These are phyloP conservation scores for Anadara kagoshimensis DNA, from an alignment of 1,140 invertebrate genomes.

Conservation along the genomic window DNA sequence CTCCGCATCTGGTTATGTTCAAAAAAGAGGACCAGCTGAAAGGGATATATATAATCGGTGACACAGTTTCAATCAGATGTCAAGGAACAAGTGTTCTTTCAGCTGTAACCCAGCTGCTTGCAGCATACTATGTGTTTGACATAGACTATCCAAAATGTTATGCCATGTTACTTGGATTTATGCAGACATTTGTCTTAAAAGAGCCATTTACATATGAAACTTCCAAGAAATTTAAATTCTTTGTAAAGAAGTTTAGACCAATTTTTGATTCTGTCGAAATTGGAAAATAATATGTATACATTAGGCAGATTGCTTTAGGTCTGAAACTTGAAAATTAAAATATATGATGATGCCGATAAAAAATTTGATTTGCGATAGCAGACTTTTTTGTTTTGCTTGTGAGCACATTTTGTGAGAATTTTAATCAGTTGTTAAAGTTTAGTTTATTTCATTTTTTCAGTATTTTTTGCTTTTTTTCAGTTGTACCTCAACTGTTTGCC, in stretches of 20 bases:
- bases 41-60: not conserved
- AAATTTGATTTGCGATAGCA: too few species aligned
- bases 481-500: too few species aligned
- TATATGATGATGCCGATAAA: too few species aligned
- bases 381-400: too few species aligned
- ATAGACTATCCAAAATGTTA: slow-evolving; percentile 17
- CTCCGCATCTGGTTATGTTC: not conserved
- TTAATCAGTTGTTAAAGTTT: too few species aligned
- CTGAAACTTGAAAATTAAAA: too few species aligned
- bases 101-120: not conserved
- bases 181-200: slow-evolving; percentile 5
- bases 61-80: not conserved
- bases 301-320: too few species aligned
- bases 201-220: slow-evolving; percentile 9
- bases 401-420: too few species aligned
- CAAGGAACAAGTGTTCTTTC: not conserved
- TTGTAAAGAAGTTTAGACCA: not conserved
- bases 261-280: not conserved
- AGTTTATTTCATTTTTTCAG: too few species aligned
- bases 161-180: not conserved
- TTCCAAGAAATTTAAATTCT: slow-evolving; percentile 3
- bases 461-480: too few species aligned
- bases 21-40: not conserved
- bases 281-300: too few species aligned
- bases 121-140: slow-evolving; percentile 6